A percentile compares a stretch with the other conserved stretches of the same genome.
Conservation (phyloP, 2,113 vertebrate species). For the Monarcha castaneiventris region DNA sequence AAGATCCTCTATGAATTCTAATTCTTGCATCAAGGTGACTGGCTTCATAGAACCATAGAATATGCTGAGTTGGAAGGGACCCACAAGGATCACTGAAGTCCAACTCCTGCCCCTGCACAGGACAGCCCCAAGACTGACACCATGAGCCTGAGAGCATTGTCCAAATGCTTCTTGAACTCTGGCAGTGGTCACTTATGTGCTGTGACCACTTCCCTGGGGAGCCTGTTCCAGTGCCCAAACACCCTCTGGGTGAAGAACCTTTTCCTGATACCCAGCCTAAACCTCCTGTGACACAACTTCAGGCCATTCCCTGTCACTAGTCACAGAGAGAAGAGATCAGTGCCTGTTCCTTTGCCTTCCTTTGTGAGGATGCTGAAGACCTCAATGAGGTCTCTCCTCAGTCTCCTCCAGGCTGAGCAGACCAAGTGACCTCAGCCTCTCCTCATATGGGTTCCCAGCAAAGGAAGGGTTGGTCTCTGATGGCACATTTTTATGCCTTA, state of each 20-base stretch:
- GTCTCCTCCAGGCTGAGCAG: not conserved
- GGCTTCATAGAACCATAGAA: not conserved
- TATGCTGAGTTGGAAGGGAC: not conserved
- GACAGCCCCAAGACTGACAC: not conserved
- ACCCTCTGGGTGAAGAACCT: not conserved
- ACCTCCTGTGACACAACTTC: not conserved
- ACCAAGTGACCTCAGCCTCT: not conserved
- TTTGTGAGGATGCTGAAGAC: not conserved
- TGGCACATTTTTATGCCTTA: not conserved
- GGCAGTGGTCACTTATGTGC: fast-evolving
- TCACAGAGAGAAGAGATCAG: not conserved
- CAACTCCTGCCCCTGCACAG: not conserved
- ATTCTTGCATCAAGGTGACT: not conserved
- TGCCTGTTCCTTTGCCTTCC: not conserved
- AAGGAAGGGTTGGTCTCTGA: not conserved
- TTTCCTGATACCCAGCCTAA: not conserved
- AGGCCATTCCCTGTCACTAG: not conserved
- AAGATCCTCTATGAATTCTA: not conserved
- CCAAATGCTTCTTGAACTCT: not conserved
- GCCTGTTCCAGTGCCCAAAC: not conserved
- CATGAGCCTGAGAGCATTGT: not conserved
- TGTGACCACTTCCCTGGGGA: not conserved
- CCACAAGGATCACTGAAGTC: not conserved
- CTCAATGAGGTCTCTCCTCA: not conserved
- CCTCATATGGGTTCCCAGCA: not conserved